Percentiles rank a stretch among this genome's conserved stretches.
These are phyloP conservation scores for Tichodroma muraria DNA, from an alignment of 2,113 vertebrate genomes.

Conservation along the genomic window DNA sequence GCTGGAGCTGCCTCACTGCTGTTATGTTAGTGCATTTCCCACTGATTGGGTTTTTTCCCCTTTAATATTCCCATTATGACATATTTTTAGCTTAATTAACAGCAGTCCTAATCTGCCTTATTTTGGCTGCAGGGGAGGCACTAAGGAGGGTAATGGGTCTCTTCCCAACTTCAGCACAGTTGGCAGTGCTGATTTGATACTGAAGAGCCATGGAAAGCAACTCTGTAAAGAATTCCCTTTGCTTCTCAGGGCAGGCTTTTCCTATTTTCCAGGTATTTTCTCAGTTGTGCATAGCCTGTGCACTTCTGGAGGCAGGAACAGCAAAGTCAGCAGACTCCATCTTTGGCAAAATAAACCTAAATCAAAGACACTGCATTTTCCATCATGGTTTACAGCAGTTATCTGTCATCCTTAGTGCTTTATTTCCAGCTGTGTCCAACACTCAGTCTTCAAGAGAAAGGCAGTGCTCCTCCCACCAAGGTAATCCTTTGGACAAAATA, in stretches of 20 bases:
- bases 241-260: not conserved
- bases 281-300: not conserved
- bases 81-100: not conserved
- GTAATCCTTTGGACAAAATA: not conserved
- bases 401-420: not conserved
- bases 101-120: not conserved
- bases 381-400: not conserved
- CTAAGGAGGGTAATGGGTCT: not conserved
- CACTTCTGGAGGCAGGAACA: not conserved
- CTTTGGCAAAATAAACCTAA: not conserved
- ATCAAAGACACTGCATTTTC: not conserved
- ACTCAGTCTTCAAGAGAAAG: not conserved
- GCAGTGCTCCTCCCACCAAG: not conserved
- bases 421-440: not conserved
- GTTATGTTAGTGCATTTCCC: not conserved
- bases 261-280: not conserved
- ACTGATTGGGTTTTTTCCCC: accelerated
- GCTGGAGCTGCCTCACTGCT: not conserved
- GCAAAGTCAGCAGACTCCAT: not conserved
- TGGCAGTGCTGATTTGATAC: not conserved
- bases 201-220: not conserved
- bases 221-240: not conserved
- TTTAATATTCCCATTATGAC: not conserved
- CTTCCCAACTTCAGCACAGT: not conserved
- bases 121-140: not conserved